Conservation (phyloP, 2,888 invertebrate genomes). For the Daptonema setosum region DNA sequence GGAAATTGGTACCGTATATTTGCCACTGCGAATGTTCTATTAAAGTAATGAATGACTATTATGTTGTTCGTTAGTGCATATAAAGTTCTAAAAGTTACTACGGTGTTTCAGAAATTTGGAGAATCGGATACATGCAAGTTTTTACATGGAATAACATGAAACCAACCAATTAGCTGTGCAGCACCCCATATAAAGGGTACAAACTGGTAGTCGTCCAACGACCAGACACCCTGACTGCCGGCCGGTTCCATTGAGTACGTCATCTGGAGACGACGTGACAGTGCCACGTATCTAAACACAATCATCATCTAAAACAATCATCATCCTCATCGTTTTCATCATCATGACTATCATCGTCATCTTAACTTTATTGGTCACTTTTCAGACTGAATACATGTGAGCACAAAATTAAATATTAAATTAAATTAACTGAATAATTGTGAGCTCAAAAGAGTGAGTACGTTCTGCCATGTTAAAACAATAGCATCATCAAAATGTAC, state of each 20-base stretch:
- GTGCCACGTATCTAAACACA: slow-evolving; percentile 47
- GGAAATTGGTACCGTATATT: no score
- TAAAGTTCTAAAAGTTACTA: no score
- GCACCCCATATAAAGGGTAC: slow-evolving; percentile 98
- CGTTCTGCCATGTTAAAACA: background rate
- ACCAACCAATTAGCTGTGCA: slow-evolving; percentile 59
- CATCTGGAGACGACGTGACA: slow-evolving; percentile 62
- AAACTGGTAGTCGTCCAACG: slow-evolving; percentile 94
- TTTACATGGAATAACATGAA: no score
- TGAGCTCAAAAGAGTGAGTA: background rate
- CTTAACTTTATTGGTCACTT: no score
- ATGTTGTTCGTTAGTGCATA: no score
- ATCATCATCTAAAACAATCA: background rate
- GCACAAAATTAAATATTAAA: no score
- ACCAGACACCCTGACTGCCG: slow-evolving; percentile 96
- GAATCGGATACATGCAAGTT: background rate
- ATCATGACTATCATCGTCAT: background rate
- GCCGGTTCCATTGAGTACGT: slow-evolving; percentile 96
- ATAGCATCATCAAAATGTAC: no score
- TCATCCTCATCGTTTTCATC: background rate
- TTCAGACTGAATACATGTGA: no score
- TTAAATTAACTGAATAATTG: background rate
- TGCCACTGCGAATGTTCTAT: no score
- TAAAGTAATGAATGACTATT: no score
- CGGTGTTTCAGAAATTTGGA: background rate